Evolutionary conservation across 1,140 invertebrate species (phyloP).

Genomic region (Dermatophagoides farinae): DNA sequence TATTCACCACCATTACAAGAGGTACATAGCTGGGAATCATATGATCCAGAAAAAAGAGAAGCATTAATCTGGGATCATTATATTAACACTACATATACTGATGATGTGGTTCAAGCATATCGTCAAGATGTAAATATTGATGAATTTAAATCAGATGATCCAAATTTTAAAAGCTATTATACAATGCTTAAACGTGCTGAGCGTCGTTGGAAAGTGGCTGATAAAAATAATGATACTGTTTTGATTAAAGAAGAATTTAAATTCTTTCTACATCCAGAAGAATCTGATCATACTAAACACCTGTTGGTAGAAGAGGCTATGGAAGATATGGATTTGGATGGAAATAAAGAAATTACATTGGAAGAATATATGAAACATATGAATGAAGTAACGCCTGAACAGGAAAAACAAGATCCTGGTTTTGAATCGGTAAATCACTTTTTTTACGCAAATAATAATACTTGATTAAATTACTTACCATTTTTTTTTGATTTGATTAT

Average conservation of each 20-base stretch:
- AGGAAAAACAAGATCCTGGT: conserved; percentile 57
- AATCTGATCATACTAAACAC: conserved; percentile 61
- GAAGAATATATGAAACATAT: conserved; percentile 42
- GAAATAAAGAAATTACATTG: conserved; percentile 49
- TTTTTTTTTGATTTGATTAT: neutral
- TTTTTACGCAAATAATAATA: neutral
- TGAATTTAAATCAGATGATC: conserved; percentile 5
- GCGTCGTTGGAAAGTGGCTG: conserved; percentile 60
- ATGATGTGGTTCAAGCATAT: conserved; percentile 29
- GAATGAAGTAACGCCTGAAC: conserved; percentile 30
- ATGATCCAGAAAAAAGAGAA: conserved; percentile 58
- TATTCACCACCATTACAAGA: conserved; percentile 20
- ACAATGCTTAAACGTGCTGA: conserved; percentile 58
- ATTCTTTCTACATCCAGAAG: conserved; percentile 87
- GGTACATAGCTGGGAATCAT: conserved; percentile 32
- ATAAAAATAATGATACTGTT: conserved; percentile 41
- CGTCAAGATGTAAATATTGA: neutral
- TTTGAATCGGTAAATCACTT: conserved; percentile 8
- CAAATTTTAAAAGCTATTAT: conserved; percentile 32
- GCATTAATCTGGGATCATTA: conserved; percentile 70
- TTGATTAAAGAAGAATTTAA: conserved; percentile 70
- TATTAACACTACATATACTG: conserved; percentile 56
- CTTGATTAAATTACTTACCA: too few relatives aligned
- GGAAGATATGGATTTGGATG: conserved; percentile 92
- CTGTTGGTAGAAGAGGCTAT: conserved; percentile 81